Evolutionary conservation across 2,797 vertebrate genomes (phyloP).

Genomic region (Sebastes umbrosus): DNA sequence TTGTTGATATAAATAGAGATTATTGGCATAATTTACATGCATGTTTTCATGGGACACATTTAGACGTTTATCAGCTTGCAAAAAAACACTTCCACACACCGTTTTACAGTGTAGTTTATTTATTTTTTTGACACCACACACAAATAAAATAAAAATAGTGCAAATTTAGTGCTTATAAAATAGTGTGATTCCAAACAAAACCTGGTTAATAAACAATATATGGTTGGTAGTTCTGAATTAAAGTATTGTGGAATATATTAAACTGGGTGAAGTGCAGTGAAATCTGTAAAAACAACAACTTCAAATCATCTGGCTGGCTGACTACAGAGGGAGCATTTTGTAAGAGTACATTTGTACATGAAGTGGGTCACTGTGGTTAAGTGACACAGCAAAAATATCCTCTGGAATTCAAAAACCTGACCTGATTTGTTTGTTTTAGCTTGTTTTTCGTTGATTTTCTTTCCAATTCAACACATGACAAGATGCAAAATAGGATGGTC

Average conservation of each 20-base stretch:
- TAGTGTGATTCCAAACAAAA: neutral
- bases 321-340: constrained; percentile 45
- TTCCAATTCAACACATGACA: neutral
- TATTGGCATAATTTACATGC: too few species aligned
- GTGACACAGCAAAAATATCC: constrained; percentile 3
- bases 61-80: too few species aligned
- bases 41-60: too few species aligned
- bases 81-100: too few species aligned
- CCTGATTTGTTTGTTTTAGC: neutral
- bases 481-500: too few species aligned
- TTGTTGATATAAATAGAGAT: neutral
- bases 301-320: neutral
- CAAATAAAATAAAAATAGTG: too few species aligned
- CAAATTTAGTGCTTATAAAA: neutral
- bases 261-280: neutral
- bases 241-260: neutral
- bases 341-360: constrained; percentile 39
- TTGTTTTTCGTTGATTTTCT: neutral
- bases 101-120: rapidly evolving
- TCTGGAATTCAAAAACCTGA: neutral
- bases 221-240: neutral
- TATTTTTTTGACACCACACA: too few species aligned
- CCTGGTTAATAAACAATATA: neutral
- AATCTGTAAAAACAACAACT: neutral
- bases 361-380: constrained; percentile 69